Conservation (phyloP, 2,113 vertebrate genomes). For the Nothoprocta pentlandii region DNA sequence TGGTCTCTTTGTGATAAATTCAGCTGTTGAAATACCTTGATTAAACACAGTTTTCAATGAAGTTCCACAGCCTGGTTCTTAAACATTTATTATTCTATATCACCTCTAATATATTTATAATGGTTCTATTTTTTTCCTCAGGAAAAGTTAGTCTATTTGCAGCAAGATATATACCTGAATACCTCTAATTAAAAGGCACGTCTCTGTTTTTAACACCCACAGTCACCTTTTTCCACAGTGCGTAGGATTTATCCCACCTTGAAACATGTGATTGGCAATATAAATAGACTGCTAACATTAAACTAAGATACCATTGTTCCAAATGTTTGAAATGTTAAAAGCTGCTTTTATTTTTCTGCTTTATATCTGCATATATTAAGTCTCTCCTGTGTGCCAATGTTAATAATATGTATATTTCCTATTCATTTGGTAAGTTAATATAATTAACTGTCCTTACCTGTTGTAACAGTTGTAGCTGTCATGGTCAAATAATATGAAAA, state of each 20-base stretch:
- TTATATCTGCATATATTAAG: neutral
- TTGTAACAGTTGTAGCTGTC: neutral
- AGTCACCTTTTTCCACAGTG: neutral
- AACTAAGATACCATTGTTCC: neutral
- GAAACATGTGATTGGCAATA: neutral
- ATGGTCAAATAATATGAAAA: neutral
- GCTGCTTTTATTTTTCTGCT: neutral
- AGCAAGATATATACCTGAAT: slow-evolving; percentile 15
- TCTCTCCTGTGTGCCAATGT: fast-evolving
- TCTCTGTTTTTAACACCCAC: slow-evolving; percentile 11
- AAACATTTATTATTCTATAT: slow-evolving; percentile 52
- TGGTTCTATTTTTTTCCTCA: slow-evolving; percentile 30
- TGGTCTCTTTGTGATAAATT: slow-evolving; percentile 40
- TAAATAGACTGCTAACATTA: slow-evolving; percentile 24
- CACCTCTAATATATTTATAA: neutral
- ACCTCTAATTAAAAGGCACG: slow-evolving; percentile 12
- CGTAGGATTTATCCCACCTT: neutral
- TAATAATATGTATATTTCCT: neutral
- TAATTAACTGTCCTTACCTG: neutral
- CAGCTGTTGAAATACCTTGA: slow-evolving; percentile 34
- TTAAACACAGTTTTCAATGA: slow-evolving; percentile 54
- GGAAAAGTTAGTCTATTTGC: slow-evolving; percentile 48
- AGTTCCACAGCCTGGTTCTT: slow-evolving; percentile 38
- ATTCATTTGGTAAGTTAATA: neutral
- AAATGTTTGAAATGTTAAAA: neutral